Percentiles rank a stretch among this genome's conserved stretches.
These are phyloP conservation scores for Leptonema lineaticorne DNA, from an alignment of 1,140 invertebrate genomes.

Conservation along the genomic window DNA sequence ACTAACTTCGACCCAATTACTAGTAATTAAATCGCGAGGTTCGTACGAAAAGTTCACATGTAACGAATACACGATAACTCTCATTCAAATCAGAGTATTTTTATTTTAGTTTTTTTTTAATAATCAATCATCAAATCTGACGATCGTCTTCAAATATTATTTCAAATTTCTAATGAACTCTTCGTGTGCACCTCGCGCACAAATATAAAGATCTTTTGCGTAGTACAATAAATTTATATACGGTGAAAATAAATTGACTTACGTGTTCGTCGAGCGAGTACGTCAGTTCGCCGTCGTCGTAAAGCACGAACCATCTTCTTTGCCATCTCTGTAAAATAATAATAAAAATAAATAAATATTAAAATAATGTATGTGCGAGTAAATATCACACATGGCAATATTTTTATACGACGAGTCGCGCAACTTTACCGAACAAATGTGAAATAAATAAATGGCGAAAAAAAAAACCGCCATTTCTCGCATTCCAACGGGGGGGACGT, in stretches of 20 bases:
- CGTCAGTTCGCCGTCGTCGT: constrained; percentile 94
- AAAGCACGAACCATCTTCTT: constrained; percentile 94
- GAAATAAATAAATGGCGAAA: constrained; percentile 17
- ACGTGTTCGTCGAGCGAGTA: constrained; percentile 96
- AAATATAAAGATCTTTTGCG: too few relatives aligned
- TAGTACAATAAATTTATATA: background rate
- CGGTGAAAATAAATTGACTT: constrained; percentile 58
- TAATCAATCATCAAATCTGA: too few relatives aligned
- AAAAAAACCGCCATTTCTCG: constrained; percentile 25
- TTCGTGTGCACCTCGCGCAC: too few relatives aligned
- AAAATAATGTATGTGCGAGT: background rate
- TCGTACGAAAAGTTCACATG: too few relatives aligned
- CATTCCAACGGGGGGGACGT: constrained; percentile 8
- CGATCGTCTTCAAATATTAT: too few relatives aligned
- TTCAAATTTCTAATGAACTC: too few relatives aligned
- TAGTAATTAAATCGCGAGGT: background rate
- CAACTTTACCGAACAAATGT: constrained; percentile 6
- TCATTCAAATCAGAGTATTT: too few relatives aligned
- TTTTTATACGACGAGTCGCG: background rate
- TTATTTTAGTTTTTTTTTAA: too few relatives aligned
- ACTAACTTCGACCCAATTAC: background rate
- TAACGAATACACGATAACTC: too few relatives aligned
- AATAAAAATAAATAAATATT: constrained; percentile 23
- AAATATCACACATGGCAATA: constrained; percentile 16
- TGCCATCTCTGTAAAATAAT: constrained; percentile 88